Percentiles rank a stretch among this genome's conserved stretches.
phyloP scores from a whole-genome alignment of 2,797 vertebrate species.

The Poecilia velifera region DNA sequence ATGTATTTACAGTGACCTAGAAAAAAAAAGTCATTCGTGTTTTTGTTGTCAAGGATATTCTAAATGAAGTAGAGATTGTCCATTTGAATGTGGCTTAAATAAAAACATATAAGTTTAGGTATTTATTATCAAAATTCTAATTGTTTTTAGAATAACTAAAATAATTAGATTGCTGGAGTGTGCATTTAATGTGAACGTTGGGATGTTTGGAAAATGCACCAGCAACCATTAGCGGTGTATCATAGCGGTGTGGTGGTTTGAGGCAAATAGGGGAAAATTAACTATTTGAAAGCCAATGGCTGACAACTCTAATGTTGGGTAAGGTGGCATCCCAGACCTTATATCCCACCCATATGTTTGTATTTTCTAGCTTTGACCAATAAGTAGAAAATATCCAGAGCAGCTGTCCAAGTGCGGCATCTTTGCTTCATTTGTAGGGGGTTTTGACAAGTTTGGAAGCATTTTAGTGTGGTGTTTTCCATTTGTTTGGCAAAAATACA shows the following conservation, averaged over 20 bases:
- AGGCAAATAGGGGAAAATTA: no score
- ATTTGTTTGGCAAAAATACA: background rate
- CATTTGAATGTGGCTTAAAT: background rate
- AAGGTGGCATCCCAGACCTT: no score
- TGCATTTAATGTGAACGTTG: background rate
- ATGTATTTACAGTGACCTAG: background rate
- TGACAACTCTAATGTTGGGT: no score
- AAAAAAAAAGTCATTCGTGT: background rate
- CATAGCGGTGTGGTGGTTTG: background rate
- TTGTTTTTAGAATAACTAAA: background rate
- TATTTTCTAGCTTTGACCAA: background rate
- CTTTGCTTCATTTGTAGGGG: background rate
- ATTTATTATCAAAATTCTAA: background rate
- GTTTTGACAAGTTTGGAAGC: background rate
- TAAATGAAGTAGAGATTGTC: background rate
- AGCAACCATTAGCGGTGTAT: background rate
- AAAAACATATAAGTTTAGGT: background rate
- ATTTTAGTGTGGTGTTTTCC: background rate
- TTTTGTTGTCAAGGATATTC: background rate
- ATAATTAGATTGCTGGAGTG: background rate
- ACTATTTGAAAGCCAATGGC: no score
- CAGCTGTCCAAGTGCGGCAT: background rate
- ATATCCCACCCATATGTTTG: no score
- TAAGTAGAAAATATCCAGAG: background rate
- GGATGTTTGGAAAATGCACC: background rate